phyloP scores from a whole-genome alignment of 2,888 invertebrate genomes.

The Eilema griseolum region DNA sequence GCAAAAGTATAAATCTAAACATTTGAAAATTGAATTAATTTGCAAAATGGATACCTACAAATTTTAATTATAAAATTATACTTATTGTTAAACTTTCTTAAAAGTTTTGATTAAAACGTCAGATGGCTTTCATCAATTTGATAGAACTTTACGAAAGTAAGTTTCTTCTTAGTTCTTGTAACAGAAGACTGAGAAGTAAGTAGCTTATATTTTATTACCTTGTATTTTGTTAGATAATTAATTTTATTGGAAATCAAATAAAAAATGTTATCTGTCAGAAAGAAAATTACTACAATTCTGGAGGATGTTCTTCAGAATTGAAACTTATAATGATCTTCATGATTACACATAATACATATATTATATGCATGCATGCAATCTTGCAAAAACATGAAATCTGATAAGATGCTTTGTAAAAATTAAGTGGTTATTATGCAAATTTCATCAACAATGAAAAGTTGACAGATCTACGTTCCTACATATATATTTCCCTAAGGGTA shows the following conservation, averaged over 20 bases:
- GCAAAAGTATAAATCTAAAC: neutral
- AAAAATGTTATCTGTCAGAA: neutral
- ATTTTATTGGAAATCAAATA: neutral
- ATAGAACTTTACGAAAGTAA: constrained; percentile 5
- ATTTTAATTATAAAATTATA: constrained; percentile 13
- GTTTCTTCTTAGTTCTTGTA: constrained; percentile 11
- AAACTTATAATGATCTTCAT: neutral
- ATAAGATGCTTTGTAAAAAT: too few relatives aligned
- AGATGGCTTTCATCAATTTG: constrained; percentile 25
- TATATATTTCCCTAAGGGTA: too few relatives aligned
- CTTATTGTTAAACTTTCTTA: constrained; percentile 23
- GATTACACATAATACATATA: neutral
- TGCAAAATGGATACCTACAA: constrained; percentile 6
- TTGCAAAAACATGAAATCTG: too few relatives aligned
- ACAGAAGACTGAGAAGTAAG: constrained; percentile 2
- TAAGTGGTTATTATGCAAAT: too few relatives aligned
- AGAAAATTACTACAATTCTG: neutral
- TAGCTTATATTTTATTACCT: neutral
- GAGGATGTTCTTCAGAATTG: neutral
- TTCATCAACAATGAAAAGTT: too few relatives aligned
- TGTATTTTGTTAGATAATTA: constrained; percentile 2
- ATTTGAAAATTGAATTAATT: constrained; percentile 8
- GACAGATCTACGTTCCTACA: too few relatives aligned
- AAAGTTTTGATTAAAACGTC: constrained; percentile 28
- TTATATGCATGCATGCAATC: too few relatives aligned